Conservation (phyloP, 2,888 invertebrate species). For the Chironomus riparius region DNA sequence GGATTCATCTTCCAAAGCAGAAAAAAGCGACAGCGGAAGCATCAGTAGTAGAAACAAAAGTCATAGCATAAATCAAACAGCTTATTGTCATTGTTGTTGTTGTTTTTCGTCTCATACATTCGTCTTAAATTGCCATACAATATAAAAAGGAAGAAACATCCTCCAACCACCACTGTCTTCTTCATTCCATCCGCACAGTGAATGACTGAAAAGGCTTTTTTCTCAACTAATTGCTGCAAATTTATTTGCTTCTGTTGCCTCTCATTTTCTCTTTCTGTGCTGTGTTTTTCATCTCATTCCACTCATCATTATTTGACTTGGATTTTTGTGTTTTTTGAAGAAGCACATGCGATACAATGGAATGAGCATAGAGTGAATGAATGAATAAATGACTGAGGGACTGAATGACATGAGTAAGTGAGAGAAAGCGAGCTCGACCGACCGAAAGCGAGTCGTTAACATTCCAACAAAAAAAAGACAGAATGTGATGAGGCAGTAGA, state of each 20-base stretch:
- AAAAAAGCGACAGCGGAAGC: no score
- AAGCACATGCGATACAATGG: no score
- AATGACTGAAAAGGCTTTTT: neutral
- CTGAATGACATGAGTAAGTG: no score
- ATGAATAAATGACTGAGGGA: no score
- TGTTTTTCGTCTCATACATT: neutral
- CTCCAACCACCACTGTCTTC: neutral
- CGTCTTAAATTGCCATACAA: neutral
- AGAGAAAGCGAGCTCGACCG: neutral
- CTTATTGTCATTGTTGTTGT: neutral
- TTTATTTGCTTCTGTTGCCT: conserved; percentile 14
- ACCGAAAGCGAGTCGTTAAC: neutral
- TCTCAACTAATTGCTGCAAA: conserved; percentile 20
- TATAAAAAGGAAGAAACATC: neutral
- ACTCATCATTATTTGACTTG: no score
- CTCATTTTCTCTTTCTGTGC: neutral
- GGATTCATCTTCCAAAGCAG: no score
- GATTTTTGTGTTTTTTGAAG: no score
- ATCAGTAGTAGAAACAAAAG: neutral
- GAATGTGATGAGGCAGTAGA: neutral
- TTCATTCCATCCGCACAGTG: neutral
- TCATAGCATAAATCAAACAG: neutral
- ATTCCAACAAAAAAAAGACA: neutral
- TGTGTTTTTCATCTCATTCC: no score
- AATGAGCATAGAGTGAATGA: no score